Evolutionary conservation across 1,140 invertebrate species (phyloP), one percentile per base, ranked within the genome.

Genomic region (Drosophila arizonae): DNA sequence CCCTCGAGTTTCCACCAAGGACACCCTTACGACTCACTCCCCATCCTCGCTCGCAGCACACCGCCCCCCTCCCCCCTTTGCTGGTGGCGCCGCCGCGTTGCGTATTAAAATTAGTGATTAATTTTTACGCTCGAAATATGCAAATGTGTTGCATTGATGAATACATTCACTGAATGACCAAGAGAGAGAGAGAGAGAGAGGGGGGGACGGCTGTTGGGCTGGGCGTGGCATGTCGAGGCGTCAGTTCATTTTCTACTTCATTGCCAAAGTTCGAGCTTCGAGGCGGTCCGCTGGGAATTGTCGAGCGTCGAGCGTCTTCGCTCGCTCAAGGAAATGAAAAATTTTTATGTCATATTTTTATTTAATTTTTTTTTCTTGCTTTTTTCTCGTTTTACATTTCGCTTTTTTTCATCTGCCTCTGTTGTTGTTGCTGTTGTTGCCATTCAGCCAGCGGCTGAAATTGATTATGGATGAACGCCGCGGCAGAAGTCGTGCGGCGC

Each of bases 21-120:
- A 46, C 43, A 46, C 43, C 43, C 43, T 46, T 17, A 48, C 39
- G 15, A 45, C 62, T 28, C 17, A 39, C 21, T 21, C 46, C 6
- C n/a, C 1, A 1, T 2, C 24, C 30, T 15, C 4, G 17, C 30
- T 5, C 11, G 5, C 39, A 28, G 26, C 26, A 2, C 2, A 33
- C 30, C 30, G 30, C 0, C n/a, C n/a, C n/a, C n/a, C n/a, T n/a
- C n/a, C 21, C 15, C 48, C 17, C 17, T 3, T 17, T 33, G 41
- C 43, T 58, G 50, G 39, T 45, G 56, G 50, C 48, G 48, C 62
- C 55, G 61, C 72, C 63, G 66, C 66, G 81, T 56, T 72, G 68
- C 84, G 84, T 90, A 90, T 90, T 90, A 90, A 88, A 90, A 90
- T 90, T 90, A 90, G 88, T 90, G 88, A 90, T 90, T 90, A 90